Evolutionary conservation across 1,140 invertebrate genomes (phyloP).

Genomic region (Globodera ellingtonae): DNA sequence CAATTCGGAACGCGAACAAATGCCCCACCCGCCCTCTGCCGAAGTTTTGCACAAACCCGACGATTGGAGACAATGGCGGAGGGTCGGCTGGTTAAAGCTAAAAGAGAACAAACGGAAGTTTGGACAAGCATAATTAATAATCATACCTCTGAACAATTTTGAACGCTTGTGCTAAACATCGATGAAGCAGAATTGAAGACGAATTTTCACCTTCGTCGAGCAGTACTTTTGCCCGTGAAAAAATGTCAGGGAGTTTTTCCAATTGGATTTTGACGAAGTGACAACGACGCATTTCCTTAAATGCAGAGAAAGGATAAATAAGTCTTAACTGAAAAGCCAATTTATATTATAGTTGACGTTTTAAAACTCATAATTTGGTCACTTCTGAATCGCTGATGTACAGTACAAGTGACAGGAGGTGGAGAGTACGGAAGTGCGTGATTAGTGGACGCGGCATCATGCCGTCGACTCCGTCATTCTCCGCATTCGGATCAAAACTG

Average conservation of each 20-base stretch:
- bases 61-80: slow-evolving; percentile 4
- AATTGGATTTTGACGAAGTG: slow-evolving; percentile 15
- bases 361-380: background rate
- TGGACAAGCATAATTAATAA: slow-evolving; percentile 30
- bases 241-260: slow-evolving; percentile 36
- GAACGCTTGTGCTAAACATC: slow-evolving; percentile 36
- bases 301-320: too few relatives aligned
- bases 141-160: slow-evolving; percentile 33
- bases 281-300: slow-evolving; percentile 3
- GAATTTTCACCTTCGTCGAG: slow-evolving; percentile 9
- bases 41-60: slow-evolving; percentile 11
- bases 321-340: too few relatives aligned
- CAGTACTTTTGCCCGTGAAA: slow-evolving; percentile 16
- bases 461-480: background rate
- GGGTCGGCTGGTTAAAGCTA: slow-evolving; percentile 37
- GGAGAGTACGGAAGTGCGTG: slow-evolving; percentile 35
- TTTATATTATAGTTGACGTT: too few relatives aligned
- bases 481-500: slow-evolving; percentile 23
- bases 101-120: slow-evolving; percentile 28
- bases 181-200: slow-evolving; percentile 32
- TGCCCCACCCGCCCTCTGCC: slow-evolving; percentile 15
- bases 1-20: slow-evolving; percentile 30
- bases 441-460: background rate
- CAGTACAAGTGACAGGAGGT: slow-evolving; percentile 40
- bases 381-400: slow-evolving; percentile 11